Evolutionary conservation across 2,888 invertebrate species (phyloP), one percentile per base, ranked within the genome.

Genomic region (Archaeoteleia sp.): DNA sequence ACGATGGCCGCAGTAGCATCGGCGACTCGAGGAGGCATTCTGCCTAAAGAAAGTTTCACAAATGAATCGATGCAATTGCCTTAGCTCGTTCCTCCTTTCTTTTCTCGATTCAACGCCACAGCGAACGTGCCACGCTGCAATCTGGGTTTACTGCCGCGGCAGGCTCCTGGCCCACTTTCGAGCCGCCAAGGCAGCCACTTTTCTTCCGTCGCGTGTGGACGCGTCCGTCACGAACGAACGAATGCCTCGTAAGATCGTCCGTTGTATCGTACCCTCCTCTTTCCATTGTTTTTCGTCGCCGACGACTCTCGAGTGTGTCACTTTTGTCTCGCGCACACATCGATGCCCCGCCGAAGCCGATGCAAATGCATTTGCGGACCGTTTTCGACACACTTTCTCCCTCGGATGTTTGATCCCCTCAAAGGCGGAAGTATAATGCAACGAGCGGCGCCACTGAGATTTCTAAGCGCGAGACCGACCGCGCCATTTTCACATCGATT

Each of bases 81-180:
- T 48, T 27, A 27, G 48, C 29, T 32, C 58, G 17, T 55, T 67
- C 32, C 61, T 60, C 69, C 60, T 69, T 69, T 69, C 69, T 65
- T 65, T 61, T 48, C 57, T 65, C 60, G 62, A 53, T 62, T 62
- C 53, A 53, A 39, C 67, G 58, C 53, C 40, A 39, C 55, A 23
- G 42, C 30, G 68, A 58, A 45, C 58, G 58, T 43, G 54, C 68
- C 58, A 60, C 46, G 67, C 53, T 43, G 62, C 62, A 76, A 81
- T 81, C 78, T 75, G 78, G 78, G 77, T 80, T 80, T 81, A 78
- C 76, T 74, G 72, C 75, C 72, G 62, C 68, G 77, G 73, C 74
- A 54, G 69, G 77, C 75, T 75, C 75, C 75, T 79, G 80, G 78
- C 79, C 80, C 75, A 78, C 79, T 80, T 81, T 78, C 74, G 60